phyloP scores from a whole-genome alignment of 2,888 invertebrate genomes.

The Perizoma affinitatum region DNA sequence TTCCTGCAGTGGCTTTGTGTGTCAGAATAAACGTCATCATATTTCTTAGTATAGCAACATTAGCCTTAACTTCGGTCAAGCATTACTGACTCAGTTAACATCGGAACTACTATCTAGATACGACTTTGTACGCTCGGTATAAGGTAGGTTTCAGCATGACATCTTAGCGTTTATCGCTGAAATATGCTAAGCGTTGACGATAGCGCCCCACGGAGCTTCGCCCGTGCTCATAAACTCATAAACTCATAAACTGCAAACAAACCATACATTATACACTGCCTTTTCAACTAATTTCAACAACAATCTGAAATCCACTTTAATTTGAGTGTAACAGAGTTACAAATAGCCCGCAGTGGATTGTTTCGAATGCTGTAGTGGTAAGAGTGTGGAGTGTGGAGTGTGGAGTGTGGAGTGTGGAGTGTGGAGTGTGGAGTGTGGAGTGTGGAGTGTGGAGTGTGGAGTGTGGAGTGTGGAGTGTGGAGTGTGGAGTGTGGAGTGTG shows the following conservation, averaged over 20 bases:
- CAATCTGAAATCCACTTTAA: constrained; percentile 17
- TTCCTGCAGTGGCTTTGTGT: constrained; percentile 8
- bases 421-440: too few species aligned
- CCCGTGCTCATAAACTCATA: constrained; percentile 27
- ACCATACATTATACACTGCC: constrained; percentile 26
- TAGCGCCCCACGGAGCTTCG: constrained; percentile 32
- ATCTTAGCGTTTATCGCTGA: constrained; percentile 37
- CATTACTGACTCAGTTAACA: constrained; percentile 10
- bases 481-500: too few species aligned
- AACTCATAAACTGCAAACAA: constrained; percentile 24
- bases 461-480: too few species aligned
- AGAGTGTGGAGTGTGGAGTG: too few species aligned
- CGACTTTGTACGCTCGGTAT: constrained; percentile 4
- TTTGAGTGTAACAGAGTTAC: constrained; percentile 11
- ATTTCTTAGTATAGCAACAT: constrained; percentile 17
- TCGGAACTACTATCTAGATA: constrained; percentile 2
- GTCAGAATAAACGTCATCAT: constrained; percentile 23
- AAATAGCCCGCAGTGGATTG: constrained; percentile 11
- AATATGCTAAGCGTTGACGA: constrained; percentile 43
- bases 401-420: too few species aligned
- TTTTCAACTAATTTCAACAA: constrained; percentile 9
- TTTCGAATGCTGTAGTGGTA: constrained; percentile 10
- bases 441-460: too few species aligned
- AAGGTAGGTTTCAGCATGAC: constrained; percentile 16
- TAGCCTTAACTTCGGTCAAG: constrained; percentile 24